Conservation (phyloP, 2,113 vertebrate species). For the Dendrocopos noguchii region DNA sequence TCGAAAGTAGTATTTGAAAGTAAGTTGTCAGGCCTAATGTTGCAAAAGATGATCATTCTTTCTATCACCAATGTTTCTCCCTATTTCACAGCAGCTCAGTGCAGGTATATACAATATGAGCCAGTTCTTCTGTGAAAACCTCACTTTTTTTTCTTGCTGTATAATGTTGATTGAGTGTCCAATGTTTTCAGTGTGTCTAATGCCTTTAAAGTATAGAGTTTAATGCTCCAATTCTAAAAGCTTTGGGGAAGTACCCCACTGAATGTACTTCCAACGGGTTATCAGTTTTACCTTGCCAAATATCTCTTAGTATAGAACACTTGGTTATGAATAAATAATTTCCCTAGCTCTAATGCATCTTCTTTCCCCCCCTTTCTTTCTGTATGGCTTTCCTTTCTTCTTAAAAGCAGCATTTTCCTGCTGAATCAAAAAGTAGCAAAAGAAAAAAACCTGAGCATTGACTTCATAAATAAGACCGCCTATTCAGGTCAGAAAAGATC, state of each 20-base stretch:
- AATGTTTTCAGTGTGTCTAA: background rate
- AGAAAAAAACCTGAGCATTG: background rate
- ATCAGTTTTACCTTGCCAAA: slow-evolving; percentile 30
- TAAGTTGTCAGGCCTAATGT: background rate
- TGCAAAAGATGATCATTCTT: background rate
- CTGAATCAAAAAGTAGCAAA: background rate
- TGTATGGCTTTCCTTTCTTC: background rate
- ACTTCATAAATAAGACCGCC: background rate
- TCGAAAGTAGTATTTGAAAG: background rate
- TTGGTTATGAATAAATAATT: slow-evolving; percentile 10
- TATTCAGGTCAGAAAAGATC: background rate
- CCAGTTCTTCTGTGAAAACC: background rate
- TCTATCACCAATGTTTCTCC: background rate
- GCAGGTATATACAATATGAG: background rate
- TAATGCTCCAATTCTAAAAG: background rate
- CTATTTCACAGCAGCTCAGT: background rate
- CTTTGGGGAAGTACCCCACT: background rate
- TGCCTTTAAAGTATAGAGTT: background rate
- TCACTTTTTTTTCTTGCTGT: background rate
- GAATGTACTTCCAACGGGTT: background rate
- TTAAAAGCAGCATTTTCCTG: slow-evolving; percentile 32
- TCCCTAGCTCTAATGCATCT: background rate
- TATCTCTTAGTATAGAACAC: background rate
- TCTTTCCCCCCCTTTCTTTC: background rate
- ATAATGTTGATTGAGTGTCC: background rate